Conservation (phyloP, 2,113 vertebrate genomes). For the Notothenia coriiceps region DNA sequence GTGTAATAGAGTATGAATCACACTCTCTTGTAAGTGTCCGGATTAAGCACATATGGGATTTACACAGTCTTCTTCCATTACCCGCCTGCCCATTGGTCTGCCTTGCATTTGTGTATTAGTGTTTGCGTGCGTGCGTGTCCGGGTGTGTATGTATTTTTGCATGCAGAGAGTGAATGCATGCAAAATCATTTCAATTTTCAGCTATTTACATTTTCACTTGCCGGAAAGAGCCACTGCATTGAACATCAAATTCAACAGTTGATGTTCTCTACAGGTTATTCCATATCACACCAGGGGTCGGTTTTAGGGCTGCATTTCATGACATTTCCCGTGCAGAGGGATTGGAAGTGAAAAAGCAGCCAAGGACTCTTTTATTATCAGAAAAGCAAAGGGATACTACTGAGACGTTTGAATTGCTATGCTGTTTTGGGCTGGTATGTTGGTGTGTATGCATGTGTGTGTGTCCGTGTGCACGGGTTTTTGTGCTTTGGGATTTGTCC, state of each 20-base stretch:
- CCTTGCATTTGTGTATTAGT: constrained; percentile 15
- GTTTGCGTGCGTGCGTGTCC: neutral
- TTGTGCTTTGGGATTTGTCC: constrained; percentile 55
- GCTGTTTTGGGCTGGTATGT: constrained; percentile 30
- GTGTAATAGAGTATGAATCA: constrained; percentile 84
- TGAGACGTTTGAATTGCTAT: constrained; percentile 44
- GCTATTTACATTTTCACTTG: constrained; percentile 44
- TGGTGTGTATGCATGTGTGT: neutral
- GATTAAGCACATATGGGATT: constrained; percentile 82
- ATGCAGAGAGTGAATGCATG: constrained; percentile 29
- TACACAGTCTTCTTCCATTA: constrained; percentile 73
- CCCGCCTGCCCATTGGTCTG: constrained; percentile 54
- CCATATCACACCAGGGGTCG: constrained; percentile 68
- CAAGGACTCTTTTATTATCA: constrained; percentile 71
- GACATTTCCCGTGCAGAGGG: constrained; percentile 67
- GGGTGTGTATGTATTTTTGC: constrained; percentile 31
- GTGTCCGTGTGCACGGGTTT: constrained; percentile 19
- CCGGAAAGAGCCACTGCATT: constrained; percentile 35
- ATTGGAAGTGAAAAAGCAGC: constrained; percentile 71
- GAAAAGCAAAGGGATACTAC: constrained; percentile 58
- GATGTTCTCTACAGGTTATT: constrained; percentile 74
- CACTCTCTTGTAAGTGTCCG: constrained; percentile 79
- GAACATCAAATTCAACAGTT: constrained; percentile 65
- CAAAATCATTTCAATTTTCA: constrained; percentile 49
- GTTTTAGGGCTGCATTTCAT: constrained; percentile 65